Base-by-base conservation (phyloP, 2,797 vertebrate genomes). In the Cheirogaleus major region DNA sequence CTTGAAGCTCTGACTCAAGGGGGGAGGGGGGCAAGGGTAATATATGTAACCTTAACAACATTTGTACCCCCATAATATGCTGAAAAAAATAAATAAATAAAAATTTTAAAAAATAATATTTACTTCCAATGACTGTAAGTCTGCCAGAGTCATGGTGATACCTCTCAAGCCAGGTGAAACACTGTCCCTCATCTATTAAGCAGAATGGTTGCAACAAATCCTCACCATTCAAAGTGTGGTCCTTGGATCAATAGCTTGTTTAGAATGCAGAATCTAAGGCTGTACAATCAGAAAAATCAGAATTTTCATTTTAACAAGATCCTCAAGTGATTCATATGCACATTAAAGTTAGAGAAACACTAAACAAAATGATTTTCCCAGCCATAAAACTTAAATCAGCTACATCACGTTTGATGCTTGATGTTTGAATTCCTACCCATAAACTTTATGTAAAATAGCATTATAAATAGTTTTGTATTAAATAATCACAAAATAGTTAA, bases 221-320 rank as follows among this genome's bases (percentile, higher is more conserved):
- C 22, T 92, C 75, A 35, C 25, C 78, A 45, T 83, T 87, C 27
- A 95, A 93, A 57, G 3, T 82, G 25, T 69, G 55, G 25, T 86
- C 23, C n/a, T 86, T 84, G 23, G n/a, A 65, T 18, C 48, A 78
- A 59, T 2, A 81, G 7, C 48, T 95, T 85, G 22, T 93, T 89
- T 92, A 43, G 55, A 82, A 84, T 79, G 20, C 13, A 82, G 43
- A 89, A 63, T 63, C 75, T 92, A 57, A 75, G 38, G 50, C 35
- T 45, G 73, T 35, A 82, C 12, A 72, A 27, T 67, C 32, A 55
- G 30, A 32, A 48, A 48, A 73, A 57, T 61, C 25, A 79, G 63
- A 89, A 93, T 61, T 91, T 96, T 92, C 35, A 95, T 38, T 84
- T 93, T 93, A 82, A 91, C 4, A 88, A 79, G 14, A 89, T 55